These are phyloP conservation scores for Brachypalpus laphriformis DNA, from an alignment of 2,888 invertebrate species.

Conservation along the genomic window DNA sequence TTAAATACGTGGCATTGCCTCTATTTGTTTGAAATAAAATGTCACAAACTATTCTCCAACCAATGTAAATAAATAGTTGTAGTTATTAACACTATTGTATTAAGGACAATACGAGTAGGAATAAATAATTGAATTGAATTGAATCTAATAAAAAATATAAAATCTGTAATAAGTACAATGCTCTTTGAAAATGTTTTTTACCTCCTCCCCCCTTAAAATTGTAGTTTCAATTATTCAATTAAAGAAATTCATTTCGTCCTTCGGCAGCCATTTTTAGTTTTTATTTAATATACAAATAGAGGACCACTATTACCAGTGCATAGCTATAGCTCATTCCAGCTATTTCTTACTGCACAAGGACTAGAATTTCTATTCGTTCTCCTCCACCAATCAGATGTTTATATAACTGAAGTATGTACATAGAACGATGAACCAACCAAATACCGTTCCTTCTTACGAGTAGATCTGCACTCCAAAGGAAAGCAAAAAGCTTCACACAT, in stretches of 20 bases:
- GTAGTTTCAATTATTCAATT: not conserved
- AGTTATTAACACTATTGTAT: too few relatives aligned
- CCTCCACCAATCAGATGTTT: conserved; percentile 59
- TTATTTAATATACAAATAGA: not conserved
- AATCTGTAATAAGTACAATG: too few relatives aligned
- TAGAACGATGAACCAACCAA: conserved; percentile 58
- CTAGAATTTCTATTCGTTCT: conserved; percentile 45
- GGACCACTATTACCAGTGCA: not conserved
- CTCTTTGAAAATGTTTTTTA: too few relatives aligned
- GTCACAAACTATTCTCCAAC: too few relatives aligned
- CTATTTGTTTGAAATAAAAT: too few relatives aligned
- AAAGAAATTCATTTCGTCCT: not conserved
- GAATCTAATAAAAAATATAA: too few relatives aligned
- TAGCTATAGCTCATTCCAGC: not conserved
- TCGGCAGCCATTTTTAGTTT: conserved; percentile 41
- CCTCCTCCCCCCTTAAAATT: not conserved
- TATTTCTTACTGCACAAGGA: conserved; percentile 12
- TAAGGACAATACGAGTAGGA: too few relatives aligned
- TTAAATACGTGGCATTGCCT: too few relatives aligned
- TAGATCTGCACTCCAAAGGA: conserved; percentile 53
- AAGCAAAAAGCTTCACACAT: conserved; percentile 48
- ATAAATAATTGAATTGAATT: too few relatives aligned
- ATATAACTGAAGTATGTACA: conserved; percentile 55
- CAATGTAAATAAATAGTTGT: too few relatives aligned
- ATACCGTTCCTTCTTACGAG: conserved; percentile 40